These are phyloP conservation scores for Urocolius indicus DNA, from an alignment of 2,113 vertebrate genomes.

Conservation along the genomic window DNA sequence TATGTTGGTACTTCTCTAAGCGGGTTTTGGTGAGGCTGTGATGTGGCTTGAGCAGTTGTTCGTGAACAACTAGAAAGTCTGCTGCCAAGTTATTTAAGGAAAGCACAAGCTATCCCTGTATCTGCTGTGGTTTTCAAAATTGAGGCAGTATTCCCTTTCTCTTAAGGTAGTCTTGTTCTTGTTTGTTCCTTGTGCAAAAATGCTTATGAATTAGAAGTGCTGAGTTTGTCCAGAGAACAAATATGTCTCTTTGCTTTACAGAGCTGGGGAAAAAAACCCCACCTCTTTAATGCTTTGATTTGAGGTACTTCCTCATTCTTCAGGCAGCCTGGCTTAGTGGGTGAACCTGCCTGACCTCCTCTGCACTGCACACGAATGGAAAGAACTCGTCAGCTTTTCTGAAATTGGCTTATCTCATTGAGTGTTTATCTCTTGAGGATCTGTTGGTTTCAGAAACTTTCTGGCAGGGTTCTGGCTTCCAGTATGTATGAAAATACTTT, in stretches of 20 bases:
- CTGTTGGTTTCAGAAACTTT: slow-evolving; percentile 3
- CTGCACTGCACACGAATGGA: not conserved
- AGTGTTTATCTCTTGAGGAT: slow-evolving; percentile 5
- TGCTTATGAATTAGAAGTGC: not conserved
- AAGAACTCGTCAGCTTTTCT: slow-evolving; percentile 29
- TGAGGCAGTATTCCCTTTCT: not conserved
- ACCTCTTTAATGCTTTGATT: not conserved
- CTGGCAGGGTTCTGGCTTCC: not conserved
- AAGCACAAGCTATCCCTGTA: not conserved
- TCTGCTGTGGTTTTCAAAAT: not conserved
- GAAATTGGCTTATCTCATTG: not conserved
- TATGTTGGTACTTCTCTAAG: not conserved
- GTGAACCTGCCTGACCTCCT: slow-evolving; percentile 23
- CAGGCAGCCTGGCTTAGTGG: not conserved
- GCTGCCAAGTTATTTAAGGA: not conserved
- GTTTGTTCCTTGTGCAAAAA: not conserved
- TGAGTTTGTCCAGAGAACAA: not conserved
- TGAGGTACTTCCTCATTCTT: not conserved
- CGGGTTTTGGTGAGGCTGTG: not conserved
- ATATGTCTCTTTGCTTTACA: too few species aligned
- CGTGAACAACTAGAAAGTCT: not conserved
- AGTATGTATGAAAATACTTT: not conserved
- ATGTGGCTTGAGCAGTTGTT: not conserved
- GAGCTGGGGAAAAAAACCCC: not conserved
- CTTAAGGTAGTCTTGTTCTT: not conserved